phyloP scores from a whole-genome alignment of 2,888 invertebrate species.

The Leptinotarsa tumamoca region DNA sequence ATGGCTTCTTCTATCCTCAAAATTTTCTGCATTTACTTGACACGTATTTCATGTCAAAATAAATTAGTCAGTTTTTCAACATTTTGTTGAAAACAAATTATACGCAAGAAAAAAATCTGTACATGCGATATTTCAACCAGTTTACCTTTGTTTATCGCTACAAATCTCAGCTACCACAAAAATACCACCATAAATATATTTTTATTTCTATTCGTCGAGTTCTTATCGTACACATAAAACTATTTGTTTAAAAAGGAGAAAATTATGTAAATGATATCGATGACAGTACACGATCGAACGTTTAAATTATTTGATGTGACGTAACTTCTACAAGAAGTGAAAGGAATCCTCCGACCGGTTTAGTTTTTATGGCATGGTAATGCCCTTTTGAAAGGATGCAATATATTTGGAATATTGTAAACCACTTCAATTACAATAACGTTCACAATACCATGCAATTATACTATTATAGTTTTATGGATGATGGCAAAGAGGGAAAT shows the following conservation, averaged over 20 bases:
- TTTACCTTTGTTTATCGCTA: background rate
- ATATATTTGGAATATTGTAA: background rate
- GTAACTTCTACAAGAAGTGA: constrained; percentile 33
- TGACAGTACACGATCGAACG: constrained; percentile 13
- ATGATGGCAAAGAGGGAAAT: too few relatives aligned
- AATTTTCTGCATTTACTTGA: too few relatives aligned
- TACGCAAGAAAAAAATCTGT: too few relatives aligned
- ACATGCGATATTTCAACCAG: background rate
- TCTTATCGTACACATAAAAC: constrained; percentile 29
- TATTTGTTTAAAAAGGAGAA: constrained; percentile 41
- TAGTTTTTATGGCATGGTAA: constrained; percentile 23
- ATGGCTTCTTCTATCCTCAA: too few relatives aligned
- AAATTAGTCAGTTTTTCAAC: too few relatives aligned
- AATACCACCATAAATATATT: background rate
- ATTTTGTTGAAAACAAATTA: too few relatives aligned
- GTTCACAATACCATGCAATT: background rate
- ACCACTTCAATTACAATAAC: background rate
- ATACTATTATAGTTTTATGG: too few relatives aligned
- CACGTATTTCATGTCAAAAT: too few relatives aligned
- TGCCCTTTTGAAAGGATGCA: constrained; percentile 4
- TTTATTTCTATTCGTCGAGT: constrained; percentile 2
- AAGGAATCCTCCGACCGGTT: constrained; percentile 33
- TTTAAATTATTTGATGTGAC: constrained; percentile 3
- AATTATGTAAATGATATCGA: constrained; percentile 41
- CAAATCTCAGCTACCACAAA: constrained; percentile 7